Percentiles rank a stretch among this genome's conserved stretches.
Evolutionary conservation across 2,888 invertebrate genomes (phyloP).

Genomic region (Graphium colonna): DNA sequence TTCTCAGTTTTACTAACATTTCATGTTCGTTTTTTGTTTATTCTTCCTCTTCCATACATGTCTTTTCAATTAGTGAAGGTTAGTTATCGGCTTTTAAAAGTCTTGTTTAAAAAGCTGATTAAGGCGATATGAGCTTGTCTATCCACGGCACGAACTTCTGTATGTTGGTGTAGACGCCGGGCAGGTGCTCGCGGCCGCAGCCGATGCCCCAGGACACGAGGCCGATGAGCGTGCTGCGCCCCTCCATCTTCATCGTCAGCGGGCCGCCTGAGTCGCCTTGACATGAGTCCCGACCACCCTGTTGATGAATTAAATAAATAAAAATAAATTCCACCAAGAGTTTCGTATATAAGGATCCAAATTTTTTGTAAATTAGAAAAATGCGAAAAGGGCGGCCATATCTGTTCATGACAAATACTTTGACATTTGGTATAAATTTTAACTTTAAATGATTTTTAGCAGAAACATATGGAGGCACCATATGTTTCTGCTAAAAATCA

Average conservation of each 20-base stretch:
- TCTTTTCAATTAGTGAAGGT: too few relatives aligned
- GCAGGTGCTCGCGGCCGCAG: slow-evolving; percentile 93
- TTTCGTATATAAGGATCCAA: too few relatives aligned
- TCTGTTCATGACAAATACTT: too few relatives aligned
- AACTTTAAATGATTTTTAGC: too few relatives aligned
- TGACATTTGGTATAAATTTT: too few relatives aligned
- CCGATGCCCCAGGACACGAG: slow-evolving; percentile 96
- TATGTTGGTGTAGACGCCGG: slow-evolving; percentile 95
- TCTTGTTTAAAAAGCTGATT: slow-evolving; percentile 3
- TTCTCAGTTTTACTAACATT: background rate
- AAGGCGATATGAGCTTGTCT: slow-evolving; percentile 85
- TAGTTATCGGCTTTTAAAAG: background rate
- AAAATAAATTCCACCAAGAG: too few relatives aligned
- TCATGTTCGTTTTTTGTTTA: too few relatives aligned
- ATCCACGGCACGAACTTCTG: slow-evolving; percentile 96
- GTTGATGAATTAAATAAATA: too few relatives aligned
- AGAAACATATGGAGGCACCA: too few relatives aligned
- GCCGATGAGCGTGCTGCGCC: slow-evolving; percentile 91
- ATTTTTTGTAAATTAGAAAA: too few relatives aligned
- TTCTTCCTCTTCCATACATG: background rate
- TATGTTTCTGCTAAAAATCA: too few relatives aligned
- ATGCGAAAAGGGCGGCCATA: too few relatives aligned
- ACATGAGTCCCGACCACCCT: slow-evolving; percentile 87
- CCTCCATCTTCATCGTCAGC: slow-evolving; percentile 90
- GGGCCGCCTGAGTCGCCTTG: slow-evolving; percentile 93